Conservation (phyloP, 2,113 vertebrate genomes). For the Poicephalus meyeri region DNA sequence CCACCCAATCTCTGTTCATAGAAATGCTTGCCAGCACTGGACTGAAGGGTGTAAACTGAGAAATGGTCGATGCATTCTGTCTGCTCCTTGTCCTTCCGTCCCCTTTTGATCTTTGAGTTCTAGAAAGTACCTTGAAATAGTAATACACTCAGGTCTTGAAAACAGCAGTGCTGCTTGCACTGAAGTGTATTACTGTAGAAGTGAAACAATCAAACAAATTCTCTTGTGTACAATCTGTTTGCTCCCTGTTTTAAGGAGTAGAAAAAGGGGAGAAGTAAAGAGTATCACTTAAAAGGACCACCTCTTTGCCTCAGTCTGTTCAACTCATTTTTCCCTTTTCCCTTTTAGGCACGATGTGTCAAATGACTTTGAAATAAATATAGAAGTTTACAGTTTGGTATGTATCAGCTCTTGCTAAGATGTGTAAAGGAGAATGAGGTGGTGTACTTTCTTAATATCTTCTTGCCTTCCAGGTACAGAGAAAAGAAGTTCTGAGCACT, state of each 20-base stretch:
- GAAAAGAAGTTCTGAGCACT: conserved; percentile 73
- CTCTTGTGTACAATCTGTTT: neutral
- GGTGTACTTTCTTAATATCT: neutral
- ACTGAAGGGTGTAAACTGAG: neutral
- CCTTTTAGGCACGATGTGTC: conserved; percentile 84
- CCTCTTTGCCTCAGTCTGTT: neutral
- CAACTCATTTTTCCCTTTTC: neutral
- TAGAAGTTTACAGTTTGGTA: conserved; percentile 94
- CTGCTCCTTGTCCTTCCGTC: neutral
- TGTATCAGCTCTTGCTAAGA: conserved; percentile 55
- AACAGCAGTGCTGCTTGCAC: neutral
- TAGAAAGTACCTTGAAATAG: neutral
- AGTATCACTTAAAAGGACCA: neutral
- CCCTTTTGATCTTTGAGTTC: neutral
- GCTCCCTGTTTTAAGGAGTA: neutral
- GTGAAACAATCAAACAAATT: neutral
- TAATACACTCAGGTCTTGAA: neutral
- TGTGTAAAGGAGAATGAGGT: neutral
- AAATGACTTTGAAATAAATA: conserved; percentile 89
- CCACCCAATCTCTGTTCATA: neutral
- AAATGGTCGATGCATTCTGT: neutral
- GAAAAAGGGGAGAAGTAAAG: neutral
- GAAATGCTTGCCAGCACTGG: neutral
- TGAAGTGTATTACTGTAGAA: neutral
- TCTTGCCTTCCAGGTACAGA: conserved; percentile 82